Evolutionary conservation across 2,797 vertebrate genomes (phyloP).

Genomic region (Pseudopleuronectes americanus): DNA sequence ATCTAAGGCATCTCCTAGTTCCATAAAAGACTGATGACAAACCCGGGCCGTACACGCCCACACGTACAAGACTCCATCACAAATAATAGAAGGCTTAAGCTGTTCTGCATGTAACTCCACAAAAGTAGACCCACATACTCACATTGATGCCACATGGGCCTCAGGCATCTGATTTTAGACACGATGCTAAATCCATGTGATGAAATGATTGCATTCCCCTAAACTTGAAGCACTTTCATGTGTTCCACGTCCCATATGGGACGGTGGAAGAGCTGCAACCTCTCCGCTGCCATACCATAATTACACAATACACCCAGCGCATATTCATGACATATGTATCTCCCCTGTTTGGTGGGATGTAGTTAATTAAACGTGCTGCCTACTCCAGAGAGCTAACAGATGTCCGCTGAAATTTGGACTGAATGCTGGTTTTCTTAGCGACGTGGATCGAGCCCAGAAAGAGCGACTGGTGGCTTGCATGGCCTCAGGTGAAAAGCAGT

Average conservation of each 20-base stretch:
- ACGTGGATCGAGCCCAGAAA: conserved; percentile 60
- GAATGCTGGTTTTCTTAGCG: conserved; percentile 73
- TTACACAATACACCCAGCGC: conserved; percentile 29
- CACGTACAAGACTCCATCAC: conserved; percentile 41
- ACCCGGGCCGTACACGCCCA: conserved; percentile 41
- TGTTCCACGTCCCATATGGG: conserved; percentile 54
- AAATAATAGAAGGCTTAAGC: conserved; percentile 56
- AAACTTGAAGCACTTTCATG: conserved; percentile 37
- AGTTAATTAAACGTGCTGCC: conserved; percentile 82
- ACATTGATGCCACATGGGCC: conserved; percentile 22
- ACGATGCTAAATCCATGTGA: conserved; percentile 44
- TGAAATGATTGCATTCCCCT: conserved; percentile 35
- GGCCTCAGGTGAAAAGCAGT: conserved; percentile 79
- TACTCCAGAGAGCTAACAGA: conserved; percentile 76
- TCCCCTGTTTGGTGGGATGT: conserved; percentile 62
- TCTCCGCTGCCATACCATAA: conserved; percentile 50
- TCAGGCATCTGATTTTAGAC: conserved; percentile 38
- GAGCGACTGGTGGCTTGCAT: conserved; percentile 58
- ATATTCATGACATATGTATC: conserved; percentile 73
- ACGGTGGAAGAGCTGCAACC: conserved; percentile 47
- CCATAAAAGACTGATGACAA: conserved; percentile 59
- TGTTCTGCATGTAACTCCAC: conserved; percentile 50
- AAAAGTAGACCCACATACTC: conserved; percentile 47
- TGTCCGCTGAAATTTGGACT: conserved; percentile 80
- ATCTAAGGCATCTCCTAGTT: conserved; percentile 61